A percentile compares a stretch with the other conserved stretches of the same genome.
Evolutionary conservation across 2,888 invertebrate species (phyloP).

Genomic region (Pandemis cinnamomeana): DNA sequence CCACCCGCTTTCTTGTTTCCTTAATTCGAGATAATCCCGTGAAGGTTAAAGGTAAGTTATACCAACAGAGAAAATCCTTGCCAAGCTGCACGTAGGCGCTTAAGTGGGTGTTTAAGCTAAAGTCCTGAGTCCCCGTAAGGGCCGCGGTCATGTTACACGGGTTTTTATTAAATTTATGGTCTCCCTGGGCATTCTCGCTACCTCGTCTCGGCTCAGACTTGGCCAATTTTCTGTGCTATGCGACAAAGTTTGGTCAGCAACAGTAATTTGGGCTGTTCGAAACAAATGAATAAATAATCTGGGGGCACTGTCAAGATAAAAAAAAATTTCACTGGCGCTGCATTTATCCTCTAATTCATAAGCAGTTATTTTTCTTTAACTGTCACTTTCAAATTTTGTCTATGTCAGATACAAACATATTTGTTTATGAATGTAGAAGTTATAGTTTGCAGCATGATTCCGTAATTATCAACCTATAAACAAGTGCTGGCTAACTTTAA

Average conservation of each 20-base stretch:
- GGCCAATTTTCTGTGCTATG: neutral
- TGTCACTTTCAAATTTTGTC: too few relatives aligned
- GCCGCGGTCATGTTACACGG: conserved; percentile 10
- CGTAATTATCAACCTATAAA: too few relatives aligned
- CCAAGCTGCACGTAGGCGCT: conserved; percentile 4
- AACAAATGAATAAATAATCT: too few relatives aligned
- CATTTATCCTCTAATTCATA: too few relatives aligned
- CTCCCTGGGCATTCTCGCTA: neutral
- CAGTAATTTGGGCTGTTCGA: too few relatives aligned
- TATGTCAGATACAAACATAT: too few relatives aligned
- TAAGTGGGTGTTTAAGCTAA: conserved; percentile 14
- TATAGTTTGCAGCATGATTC: too few relatives aligned
- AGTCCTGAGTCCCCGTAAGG: conserved; percentile 1
- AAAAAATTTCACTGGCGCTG: too few relatives aligned
- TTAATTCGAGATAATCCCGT: neutral
- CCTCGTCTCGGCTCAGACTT: neutral
- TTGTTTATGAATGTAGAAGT: too few relatives aligned
- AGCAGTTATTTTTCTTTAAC: too few relatives aligned
- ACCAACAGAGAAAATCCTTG: neutral
- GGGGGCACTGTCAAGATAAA: too few relatives aligned
- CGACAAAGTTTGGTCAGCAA: neutral
- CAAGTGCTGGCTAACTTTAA: too few relatives aligned
- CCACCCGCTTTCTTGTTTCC: neutral
- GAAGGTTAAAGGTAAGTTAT: neutral
- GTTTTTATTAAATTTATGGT: conserved; percentile 9